Base-by-base conservation (phyloP, 2,888 invertebrate species). In the Hemaris fuciformis region DNA sequence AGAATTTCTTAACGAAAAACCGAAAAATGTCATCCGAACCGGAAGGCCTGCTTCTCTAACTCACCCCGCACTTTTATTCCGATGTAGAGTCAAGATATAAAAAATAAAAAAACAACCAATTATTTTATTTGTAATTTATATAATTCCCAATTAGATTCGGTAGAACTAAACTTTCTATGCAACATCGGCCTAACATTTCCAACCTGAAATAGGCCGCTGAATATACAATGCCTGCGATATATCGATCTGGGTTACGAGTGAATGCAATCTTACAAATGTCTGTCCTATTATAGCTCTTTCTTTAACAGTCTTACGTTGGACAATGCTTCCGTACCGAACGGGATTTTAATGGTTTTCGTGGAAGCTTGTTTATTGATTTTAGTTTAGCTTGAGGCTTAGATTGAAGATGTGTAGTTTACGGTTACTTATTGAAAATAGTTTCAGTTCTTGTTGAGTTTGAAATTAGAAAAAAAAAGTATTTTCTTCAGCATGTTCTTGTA, bases 211-310 rank as follows among this genome's bases (percentile, higher is more conserved):
- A 84, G 84, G 80, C 83, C 75, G 74, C 76, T 84, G 86, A 87
- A 88, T 89, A 84, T 81, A 88, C 85, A 87, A 88, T 88, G 85
- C 75, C 77, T 74, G 77, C 78, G 77, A 81, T 76, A 77, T 80
- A 83, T 80, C 81, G 83, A 83, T 81, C 80, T 71, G 74, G 67
- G 67, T 66, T 73, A 73, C 77, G 72, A 77, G 73, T 80, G 70
- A 71, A 77, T 77, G 78, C 81, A 81, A 82, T 82, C 83, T 83
- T 81, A 83, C 79, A 81, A 80, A 80, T 81, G 79, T 75, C 72
- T 78, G 74, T 73, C 72, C 73, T 77, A 76, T 81, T 80, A 81
- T 72, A 79, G 76, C 71, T 77, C 71, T 77, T 79, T 79, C 80
- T 80, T 78, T 78, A 79, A 79, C 76, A 75, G 74, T 72, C 72